Percentiles rank a stretch among this genome's conserved stretches.
These are phyloP conservation scores for Thunnus thynnus DNA, from an alignment of 2,113 vertebrate genomes.

Conservation along the genomic window DNA sequence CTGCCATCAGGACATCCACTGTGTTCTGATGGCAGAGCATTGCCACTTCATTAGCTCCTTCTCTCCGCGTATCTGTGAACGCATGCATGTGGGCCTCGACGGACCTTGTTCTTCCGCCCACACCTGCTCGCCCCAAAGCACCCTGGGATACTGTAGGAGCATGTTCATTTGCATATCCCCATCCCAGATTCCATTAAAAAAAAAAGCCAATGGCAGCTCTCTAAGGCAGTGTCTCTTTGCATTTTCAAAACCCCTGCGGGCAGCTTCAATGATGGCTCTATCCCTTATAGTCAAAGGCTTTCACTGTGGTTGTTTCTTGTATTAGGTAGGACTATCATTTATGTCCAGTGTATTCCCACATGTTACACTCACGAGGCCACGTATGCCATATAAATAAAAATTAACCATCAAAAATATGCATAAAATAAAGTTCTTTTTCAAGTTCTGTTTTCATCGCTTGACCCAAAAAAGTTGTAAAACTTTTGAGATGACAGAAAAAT, in stretches of 20 bases:
- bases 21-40: slow-evolving; percentile 47
- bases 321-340: slow-evolving; percentile 33
- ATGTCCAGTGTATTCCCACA: slow-evolving; percentile 28
- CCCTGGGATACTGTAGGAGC: slow-evolving; percentile 53
- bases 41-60: slow-evolving; percentile 78
- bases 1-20: slow-evolving; percentile 51
- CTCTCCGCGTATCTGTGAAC: slow-evolving; percentile 34
- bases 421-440: background rate
- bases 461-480: background rate
- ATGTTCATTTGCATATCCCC: slow-evolving; percentile 70
- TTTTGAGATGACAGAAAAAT: background rate
- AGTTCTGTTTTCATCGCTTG: background rate
- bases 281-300: slow-evolving; percentile 60
- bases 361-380: slow-evolving; percentile 15
- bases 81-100: slow-evolving; percentile 25
- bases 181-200: slow-evolving; percentile 60
- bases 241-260: slow-evolving; percentile 49
- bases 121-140: slow-evolving; percentile 66
- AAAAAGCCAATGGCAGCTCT: slow-evolving; percentile 57
- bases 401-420: background rate
- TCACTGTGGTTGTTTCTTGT: slow-evolving; percentile 37
- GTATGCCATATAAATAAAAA: slow-evolving; percentile 23
- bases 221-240: slow-evolving; percentile 24
- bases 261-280: slow-evolving; percentile 59
- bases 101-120: slow-evolving; percentile 53